Evolutionary conservation across 1,140 invertebrate species (phyloP), one percentile per base, ranked within the genome.

Genomic region (Patella vulgata): DNA sequence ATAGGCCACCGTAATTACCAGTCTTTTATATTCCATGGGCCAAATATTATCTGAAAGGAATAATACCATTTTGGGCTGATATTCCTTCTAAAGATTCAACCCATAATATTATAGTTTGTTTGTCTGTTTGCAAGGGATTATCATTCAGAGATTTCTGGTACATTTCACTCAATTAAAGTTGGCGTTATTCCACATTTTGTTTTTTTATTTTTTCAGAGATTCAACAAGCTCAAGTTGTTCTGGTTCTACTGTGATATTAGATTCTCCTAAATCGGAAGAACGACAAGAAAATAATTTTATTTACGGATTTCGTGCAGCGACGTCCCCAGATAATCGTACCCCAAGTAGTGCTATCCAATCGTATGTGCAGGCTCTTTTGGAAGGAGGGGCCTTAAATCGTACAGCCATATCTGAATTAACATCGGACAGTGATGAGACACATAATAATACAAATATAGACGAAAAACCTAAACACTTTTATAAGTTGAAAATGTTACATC

Each of bases 401-500:
- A 52, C 54, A 30, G 57, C 40, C 6, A 39, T 56, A n/a, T 70
- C 71, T 14, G 69, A 68, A 17, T 68, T 69, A 14, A 72, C 73
- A 2, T 63, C 69, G 21, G 79, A 80, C 60, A 71, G 71, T 39
- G 78, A 81, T 42, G 63, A 58, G 48, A 71, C 68, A 14, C 80
- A 82, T 50, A 46, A 74, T 56, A 63, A 76, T 54, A 59, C 87
- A 86, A 89, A 89, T 0, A 43, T 46, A n/a, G 63, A 68, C 46
- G 73, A 73, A 25, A 91, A 91, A 71, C 79, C 81, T 19, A 84
- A 85, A 70, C 91, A 91, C 72, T 96, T 93, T 84, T 96, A 96
- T 81, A 94, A 93, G 74, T 92, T 94, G 75, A 89, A 90, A 78
- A 81, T 94, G 21, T 88, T 91, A 5, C 91, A 90, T 62, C 90